Conservation (phyloP, 2,797 vertebrate genomes). For the Podarcis lilfordi region DNA sequence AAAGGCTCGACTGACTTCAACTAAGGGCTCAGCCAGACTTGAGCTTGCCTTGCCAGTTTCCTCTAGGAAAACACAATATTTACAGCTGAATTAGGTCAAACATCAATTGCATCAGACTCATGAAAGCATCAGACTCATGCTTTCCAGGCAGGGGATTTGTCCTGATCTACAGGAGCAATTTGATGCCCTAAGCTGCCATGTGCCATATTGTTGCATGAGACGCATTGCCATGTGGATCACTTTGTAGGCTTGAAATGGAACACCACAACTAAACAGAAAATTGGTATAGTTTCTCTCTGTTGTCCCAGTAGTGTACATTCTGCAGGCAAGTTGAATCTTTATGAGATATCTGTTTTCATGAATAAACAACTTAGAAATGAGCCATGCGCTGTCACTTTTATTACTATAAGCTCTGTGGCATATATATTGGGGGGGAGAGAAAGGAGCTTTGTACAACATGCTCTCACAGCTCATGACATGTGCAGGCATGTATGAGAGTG, state of each 20-base stretch:
- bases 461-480: constrained; percentile 38
- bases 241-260: not conserved
- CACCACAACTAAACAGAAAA: constrained; percentile 17
- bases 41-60: too few species aligned
- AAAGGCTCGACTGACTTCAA: too few species aligned
- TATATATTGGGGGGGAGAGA: not conserved
- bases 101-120: too few species aligned
- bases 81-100: too few species aligned
- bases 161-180: not conserved
- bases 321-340: not conserved
- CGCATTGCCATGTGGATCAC: not conserved
- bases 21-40: too few species aligned
- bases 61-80: too few species aligned
- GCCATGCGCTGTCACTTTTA: not conserved
- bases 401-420: fast-evolving
- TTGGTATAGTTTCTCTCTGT: not conserved
- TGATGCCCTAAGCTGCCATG: not conserved
- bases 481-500: constrained; percentile 17
- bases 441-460: fast-evolving
- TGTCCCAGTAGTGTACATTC: not conserved
- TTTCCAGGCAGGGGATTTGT: not conserved
- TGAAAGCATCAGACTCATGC: too few species aligned
- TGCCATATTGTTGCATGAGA: not conserved
- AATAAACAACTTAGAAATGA: not conserved
- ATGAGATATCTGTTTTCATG: not conserved